Conservation (phyloP, 1,140 invertebrate genomes). For the Bombus vancouverensis region DNA sequence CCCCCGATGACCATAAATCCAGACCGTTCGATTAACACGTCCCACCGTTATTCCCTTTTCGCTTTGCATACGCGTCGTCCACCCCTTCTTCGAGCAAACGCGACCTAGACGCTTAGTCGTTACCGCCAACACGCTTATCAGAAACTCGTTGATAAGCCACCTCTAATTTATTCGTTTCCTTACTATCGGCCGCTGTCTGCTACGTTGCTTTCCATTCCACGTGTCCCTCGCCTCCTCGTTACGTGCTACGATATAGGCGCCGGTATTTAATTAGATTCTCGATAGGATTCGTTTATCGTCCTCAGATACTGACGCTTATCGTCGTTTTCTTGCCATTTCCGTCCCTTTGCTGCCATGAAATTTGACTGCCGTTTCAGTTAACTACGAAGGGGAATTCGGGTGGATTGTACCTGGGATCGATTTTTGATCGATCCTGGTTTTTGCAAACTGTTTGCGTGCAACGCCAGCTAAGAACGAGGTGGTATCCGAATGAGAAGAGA, state of each 20-base stretch:
- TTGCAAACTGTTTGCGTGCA: too few relatives aligned
- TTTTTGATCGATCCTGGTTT: too few relatives aligned
- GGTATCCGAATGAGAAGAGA: too few relatives aligned
- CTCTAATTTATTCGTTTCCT: conserved; percentile 63
- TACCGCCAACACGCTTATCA: conserved; percentile 15
- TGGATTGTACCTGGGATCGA: too few relatives aligned
- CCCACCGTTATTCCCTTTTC: conserved; percentile 25
- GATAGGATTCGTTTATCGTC: too few relatives aligned
- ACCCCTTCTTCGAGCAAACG: conserved; percentile 1
- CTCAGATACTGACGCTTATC: too few relatives aligned
- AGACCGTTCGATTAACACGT: conserved; percentile 54
- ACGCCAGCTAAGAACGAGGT: too few relatives aligned
- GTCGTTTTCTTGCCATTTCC: too few relatives aligned
- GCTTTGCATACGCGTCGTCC: neutral
- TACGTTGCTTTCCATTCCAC: neutral
- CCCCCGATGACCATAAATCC: conserved; percentile 44
- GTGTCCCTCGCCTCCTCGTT: conserved; percentile 3
- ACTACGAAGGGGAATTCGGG: too few relatives aligned
- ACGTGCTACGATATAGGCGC: conserved; percentile 6
- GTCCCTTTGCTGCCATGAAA: too few relatives aligned
- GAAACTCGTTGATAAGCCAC: conserved; percentile 49
- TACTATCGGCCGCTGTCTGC: conserved; percentile 18
- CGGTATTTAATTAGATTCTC: neutral
- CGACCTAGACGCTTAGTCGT: neutral
- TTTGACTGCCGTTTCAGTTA: too few relatives aligned